Percentiles rank a stretch among this genome's conserved stretches.
Conservation (phyloP, 2,888 invertebrate genomes). For the Lobophora halterata region DNA sequence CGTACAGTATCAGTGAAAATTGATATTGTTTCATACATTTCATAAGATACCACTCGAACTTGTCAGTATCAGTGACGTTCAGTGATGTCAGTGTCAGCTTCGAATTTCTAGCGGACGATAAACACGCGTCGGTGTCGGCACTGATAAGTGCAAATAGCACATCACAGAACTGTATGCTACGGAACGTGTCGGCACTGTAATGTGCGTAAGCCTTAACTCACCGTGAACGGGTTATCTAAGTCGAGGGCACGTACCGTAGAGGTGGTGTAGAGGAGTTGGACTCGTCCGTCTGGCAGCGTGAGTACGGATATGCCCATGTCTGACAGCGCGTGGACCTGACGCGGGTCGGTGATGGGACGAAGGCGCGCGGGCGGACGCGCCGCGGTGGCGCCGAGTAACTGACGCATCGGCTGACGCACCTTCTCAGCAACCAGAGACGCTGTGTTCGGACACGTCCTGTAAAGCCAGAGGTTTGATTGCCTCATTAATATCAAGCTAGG, state of each 20-base stretch:
- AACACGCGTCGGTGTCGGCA: no score
- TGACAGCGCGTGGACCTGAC: slow-evolving; percentile 91
- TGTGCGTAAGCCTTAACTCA: no score
- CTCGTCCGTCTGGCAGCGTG: slow-evolving; percentile 92
- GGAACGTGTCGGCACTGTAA: no score
- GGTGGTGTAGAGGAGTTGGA: slow-evolving; percentile 95
- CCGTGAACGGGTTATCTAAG: slow-evolving; percentile 92
- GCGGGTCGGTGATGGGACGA: slow-evolving; percentile 90
- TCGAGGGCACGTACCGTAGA: slow-evolving; percentile 82
- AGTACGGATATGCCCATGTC: slow-evolving; percentile 98
- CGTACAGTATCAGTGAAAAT: no score
- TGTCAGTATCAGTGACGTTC: no score
- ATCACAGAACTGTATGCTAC: no score
- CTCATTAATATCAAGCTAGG: slow-evolving; percentile 4
- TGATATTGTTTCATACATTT: no score
- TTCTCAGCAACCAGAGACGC: slow-evolving; percentile 90
- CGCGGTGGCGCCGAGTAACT: slow-evolving; percentile 88
- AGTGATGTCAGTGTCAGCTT: no score
- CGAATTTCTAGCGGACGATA: no score
- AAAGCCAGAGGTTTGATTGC: slow-evolving; percentile 36
- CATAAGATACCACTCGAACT: no score
- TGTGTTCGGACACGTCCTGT: slow-evolving; percentile 91
- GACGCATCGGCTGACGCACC: slow-evolving; percentile 90
- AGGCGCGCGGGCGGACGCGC: slow-evolving; percentile 85
- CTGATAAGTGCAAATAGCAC: no score